Evolutionary conservation across 2,113 vertebrate species (phyloP), one percentile per base, ranked within the genome.

Genomic region (Pampusana beccarii): DNA sequence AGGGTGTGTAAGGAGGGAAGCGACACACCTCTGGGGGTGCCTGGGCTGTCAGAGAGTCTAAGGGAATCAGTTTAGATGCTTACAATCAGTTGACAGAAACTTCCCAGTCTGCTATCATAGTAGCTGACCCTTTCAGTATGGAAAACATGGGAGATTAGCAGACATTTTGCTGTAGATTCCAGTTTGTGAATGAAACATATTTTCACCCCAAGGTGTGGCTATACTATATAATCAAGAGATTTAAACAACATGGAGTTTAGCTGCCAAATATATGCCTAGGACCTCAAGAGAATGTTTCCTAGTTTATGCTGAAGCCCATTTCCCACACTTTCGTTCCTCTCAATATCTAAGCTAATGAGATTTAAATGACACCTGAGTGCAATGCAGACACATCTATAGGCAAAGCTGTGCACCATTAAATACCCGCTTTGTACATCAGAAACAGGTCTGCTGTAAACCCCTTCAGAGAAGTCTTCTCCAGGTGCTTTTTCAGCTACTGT

Each of bases 1-100:
- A 53, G n/a, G 11, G 17, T 81, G 42, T n/a, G 36, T 50, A 79
- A 82, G 42, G 38, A 92, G 18, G 46, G 66, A 80, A 83, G 34
- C 2, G 2, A 56, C 46, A n/a, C 29, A 25, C 13, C 56, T 62
- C 61, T 60, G 48, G 19, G 90, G 18, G 11, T 78, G 33, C 34
- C 33, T 18, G 4, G 40, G 18, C n/a, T 64, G 7, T 0, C 2
- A 8, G 11, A 26, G 9, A 80, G 20, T 46, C 24, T 25, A 15
- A 85, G 7, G 16, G 13, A 4, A 62, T 42, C 20, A 24, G n/a
- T 50, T 46, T 24, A 70, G n/a, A 54, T 1, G 7, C 26, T 74
- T 85, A 18, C 79, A 88, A 74, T 85, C 60, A 72, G 53, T 40
- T 60, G 48, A 74, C 15, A 66, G 18, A 57, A 67, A 38, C 23